Percentiles rank a stretch among this genome's conserved stretches.
These are phyloP conservation scores for Phylloscopus collybita DNA, from an alignment of 2,797 vertebrate species.

Conservation along the genomic window DNA sequence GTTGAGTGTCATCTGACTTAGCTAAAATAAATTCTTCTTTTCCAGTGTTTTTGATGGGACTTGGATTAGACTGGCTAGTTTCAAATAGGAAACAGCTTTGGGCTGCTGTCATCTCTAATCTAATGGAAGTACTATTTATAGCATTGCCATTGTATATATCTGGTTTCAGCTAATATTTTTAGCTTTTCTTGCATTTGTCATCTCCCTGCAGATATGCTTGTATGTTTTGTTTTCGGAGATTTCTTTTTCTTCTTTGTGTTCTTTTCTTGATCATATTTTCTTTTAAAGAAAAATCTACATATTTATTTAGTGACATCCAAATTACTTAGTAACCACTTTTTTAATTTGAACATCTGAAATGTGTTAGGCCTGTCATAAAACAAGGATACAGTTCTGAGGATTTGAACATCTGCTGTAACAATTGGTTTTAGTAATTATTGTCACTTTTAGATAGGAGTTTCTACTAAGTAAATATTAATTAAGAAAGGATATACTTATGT, in stretches of 20 bases:
- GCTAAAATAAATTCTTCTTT: neutral
- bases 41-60: neutral
- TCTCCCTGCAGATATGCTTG: neutral
- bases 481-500: neutral
- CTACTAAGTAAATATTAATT: neutral
- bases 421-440: neutral
- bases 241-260: neutral
- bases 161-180: slow-evolving; percentile 23
- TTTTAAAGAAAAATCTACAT: neutral
- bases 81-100: slow-evolving; percentile 27
- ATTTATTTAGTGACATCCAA: neutral
- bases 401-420: neutral
- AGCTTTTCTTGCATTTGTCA: neutral
- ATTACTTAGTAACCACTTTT: neutral
- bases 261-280: neutral
- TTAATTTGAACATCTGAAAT: neutral
- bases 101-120: slow-evolving; percentile 25
- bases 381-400: neutral
- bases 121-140: slow-evolving; percentile 19
- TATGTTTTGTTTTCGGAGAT: neutral
- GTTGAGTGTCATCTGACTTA: neutral
- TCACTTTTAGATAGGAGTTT: neutral
- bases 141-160: neutral
- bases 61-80: neutral
- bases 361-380: neutral